These are phyloP conservation scores for Brachyopa scutellaris DNA, from an alignment of 2,888 invertebrate genomes.

Conservation along the genomic window DNA sequence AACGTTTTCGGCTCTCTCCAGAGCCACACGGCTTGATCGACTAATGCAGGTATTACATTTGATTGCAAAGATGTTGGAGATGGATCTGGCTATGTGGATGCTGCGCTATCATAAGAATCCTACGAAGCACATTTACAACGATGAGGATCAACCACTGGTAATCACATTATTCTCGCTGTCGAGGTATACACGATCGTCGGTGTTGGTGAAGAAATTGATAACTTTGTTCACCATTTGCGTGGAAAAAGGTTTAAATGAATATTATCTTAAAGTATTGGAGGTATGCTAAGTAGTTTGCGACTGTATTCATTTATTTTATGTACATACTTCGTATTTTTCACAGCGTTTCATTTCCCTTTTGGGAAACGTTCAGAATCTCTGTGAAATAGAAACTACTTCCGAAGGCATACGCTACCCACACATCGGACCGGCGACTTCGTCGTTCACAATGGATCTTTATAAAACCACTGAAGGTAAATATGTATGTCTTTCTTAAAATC, in stretches of 20 bases:
- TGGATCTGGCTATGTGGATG: constrained; percentile 84
- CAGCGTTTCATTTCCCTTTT: constrained; percentile 78
- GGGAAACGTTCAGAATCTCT: constrained; percentile 78
- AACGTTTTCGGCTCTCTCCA: constrained; percentile 73
- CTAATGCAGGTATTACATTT: constrained; percentile 83
- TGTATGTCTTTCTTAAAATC: too few species aligned
- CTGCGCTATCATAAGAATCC: constrained; percentile 81
- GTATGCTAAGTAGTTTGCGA: constrained; percentile 73
- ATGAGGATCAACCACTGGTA: constrained; percentile 77
- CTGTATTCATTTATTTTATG: not conserved
- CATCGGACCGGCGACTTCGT: constrained; percentile 75
- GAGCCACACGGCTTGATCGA: constrained; percentile 82
- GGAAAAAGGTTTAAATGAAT: constrained; percentile 74
- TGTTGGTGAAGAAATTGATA: constrained; percentile 76
- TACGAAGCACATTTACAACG: constrained; percentile 76
- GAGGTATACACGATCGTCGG: constrained; percentile 74
- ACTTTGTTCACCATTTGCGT: constrained; percentile 76
- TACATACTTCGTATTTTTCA: not conserved
- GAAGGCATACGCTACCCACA: constrained; percentile 77
- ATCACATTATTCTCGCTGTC: constrained; percentile 76
- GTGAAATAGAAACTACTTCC: constrained; percentile 76
- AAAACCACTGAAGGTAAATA: constrained; percentile 76
- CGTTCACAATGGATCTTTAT: constrained; percentile 77
- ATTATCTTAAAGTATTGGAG: constrained; percentile 76
- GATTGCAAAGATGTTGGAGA: constrained; percentile 83